Base-by-base conservation (phyloP, 2,888 invertebrate species). In the Chymomyza fuscimana region DNA sequence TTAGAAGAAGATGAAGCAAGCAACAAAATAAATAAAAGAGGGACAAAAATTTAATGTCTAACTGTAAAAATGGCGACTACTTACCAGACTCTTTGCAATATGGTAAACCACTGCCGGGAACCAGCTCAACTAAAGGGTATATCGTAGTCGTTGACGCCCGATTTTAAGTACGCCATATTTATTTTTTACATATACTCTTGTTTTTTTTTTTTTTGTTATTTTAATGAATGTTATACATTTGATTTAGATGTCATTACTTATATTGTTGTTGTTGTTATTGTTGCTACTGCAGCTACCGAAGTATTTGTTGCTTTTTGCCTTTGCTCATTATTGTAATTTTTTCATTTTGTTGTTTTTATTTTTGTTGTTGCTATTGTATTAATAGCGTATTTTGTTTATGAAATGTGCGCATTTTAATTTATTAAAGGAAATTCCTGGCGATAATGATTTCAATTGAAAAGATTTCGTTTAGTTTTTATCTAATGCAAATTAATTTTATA, bases 161-260 rank as follows among this genome's bases (percentile, higher is more conserved):
- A 7, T 7, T 4, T 9, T 7, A 32, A 32, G 7, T 7, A 32
- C 7, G 32, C 40, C 40, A 46, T 46, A 12, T 46, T 46, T 12
- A 1, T 15, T 46, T 46, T 46, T 12, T 46, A 12, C 12, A 12
- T 12, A 10, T 12, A 12, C 12, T 46, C 12, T 7, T 12, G 12
- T 4, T 46, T 12, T 12, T 46, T 46, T 12, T 12, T 46, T 84
- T 74, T 56, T 40, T 63, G 54, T 58, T 46, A 7, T 46, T 50
- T 68, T 82, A 82, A 81, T 84, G 80, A 76, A 70, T 79, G 73
- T 70, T 70, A 52, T 63, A 70, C 64, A 65, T 79, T 74, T 74
- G 73, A 84, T 84, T 83, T 82, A 73, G 79, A 77, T 81, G 66
- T 86, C 77, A 64, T 51, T 56, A 51, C 67, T 73, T 62, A 71